phyloP scores from a whole-genome alignment of 2,888 invertebrate genomes.

The Bruchidius siliquastri region DNA sequence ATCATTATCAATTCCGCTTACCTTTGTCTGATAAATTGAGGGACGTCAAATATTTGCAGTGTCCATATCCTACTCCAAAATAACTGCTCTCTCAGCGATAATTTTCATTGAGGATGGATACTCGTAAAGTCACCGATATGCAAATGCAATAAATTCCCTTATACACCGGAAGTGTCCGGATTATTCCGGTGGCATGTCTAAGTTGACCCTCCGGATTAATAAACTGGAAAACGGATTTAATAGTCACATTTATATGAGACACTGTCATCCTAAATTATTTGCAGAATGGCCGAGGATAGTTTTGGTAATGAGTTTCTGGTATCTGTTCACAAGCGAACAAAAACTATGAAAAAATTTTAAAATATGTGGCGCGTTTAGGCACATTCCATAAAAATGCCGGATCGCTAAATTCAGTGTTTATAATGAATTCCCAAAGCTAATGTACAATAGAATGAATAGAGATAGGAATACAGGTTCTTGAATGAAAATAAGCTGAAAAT shows the following conservation, averaged over 20 bases:
- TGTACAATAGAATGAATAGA: too few relatives aligned
- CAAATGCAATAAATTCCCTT: background rate
- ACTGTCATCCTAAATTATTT: background rate
- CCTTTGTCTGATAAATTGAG: too few relatives aligned
- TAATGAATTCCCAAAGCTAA: too few relatives aligned
- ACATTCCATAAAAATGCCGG: too few relatives aligned
- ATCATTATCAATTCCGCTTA: too few relatives aligned
- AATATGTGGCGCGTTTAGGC: too few relatives aligned
- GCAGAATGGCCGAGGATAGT: background rate
- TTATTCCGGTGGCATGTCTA: background rate
- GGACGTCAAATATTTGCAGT: background rate
- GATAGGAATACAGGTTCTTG: too few relatives aligned
- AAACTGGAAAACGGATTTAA: background rate
- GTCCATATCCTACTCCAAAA: background rate
- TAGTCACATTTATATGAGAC: background rate
- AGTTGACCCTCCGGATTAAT: background rate
- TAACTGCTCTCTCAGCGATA: background rate
- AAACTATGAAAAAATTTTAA: too few relatives aligned
- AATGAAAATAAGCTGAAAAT: too few relatives aligned
- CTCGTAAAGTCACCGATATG: background rate
- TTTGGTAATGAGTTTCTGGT: background rate
- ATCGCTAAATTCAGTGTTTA: too few relatives aligned
- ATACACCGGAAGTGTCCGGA: background rate
- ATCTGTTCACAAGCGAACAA: too few relatives aligned
- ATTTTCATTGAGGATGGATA: background rate